Evolutionary conservation across 2,113 vertebrate genomes (phyloP), one percentile per base, ranked within the genome.

Genomic region (Strix uralensis): DNA sequence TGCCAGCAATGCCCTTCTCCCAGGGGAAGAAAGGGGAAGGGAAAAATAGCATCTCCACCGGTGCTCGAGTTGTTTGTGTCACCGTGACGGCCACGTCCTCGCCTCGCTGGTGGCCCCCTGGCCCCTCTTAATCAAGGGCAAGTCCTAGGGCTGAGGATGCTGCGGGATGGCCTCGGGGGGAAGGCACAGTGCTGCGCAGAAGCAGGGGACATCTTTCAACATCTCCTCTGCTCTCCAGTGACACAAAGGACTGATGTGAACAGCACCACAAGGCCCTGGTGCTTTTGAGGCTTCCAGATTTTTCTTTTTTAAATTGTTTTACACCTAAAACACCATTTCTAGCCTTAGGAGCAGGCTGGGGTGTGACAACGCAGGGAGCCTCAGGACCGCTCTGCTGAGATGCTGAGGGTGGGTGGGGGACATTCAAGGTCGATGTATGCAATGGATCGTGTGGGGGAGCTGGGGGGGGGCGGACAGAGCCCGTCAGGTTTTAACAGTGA

Each of bases 51-150:
- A 3, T 22, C 49, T 51, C 63, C 30, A 29, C 29, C 4, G 0
- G 46, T 16, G n/a, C 67, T 30, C 0, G 6, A 29, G 57, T 7
- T 29, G 7, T 44, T 71, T 38, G 22, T 88, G 47, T 27, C 59
- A 30, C 87, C 2, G 3, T 1, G 29, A 7, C 0, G 6, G 77
- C 52, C 57, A 7, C 5, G 1, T 70, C 66, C 66, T 40, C 2
- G 0, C 27, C 71, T 55, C 1, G 0, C 49, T 11, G 47, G n/a
- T 73, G 54, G 40, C 46, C 13, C 25, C 25, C 57, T 1, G 1
- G 49, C 2, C 29, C 2, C 21, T 52, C 36, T 5, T 26, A 23
- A n/a, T 1, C 2, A 1, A 26, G 40, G 59, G n/a, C 1, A 0
- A 51, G 55, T 26, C 17, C 49, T 19, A 4, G 58, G 47, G 81